A percentile compares a stretch with the other conserved stretches of the same genome.
These are phyloP conservation scores for Agrochola macilenta DNA, from an alignment of 2,888 invertebrate species.

Conservation along the genomic window DNA sequence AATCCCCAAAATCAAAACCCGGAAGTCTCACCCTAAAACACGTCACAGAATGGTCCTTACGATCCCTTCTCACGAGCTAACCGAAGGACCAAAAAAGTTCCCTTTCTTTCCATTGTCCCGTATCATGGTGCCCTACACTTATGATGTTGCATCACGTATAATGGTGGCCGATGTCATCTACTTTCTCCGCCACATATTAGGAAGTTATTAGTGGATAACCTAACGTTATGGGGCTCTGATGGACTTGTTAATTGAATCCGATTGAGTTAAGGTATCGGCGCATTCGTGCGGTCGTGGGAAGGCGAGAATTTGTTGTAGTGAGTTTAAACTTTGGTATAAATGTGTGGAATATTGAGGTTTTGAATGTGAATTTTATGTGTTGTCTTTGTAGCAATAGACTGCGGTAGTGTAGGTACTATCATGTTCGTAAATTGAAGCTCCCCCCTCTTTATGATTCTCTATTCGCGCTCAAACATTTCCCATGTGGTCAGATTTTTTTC, in stretches of 20 bases:
- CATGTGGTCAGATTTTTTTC: too few relatives aligned
- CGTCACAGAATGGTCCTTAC: neutral
- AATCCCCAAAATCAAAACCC: neutral
- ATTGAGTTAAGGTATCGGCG: conserved; percentile 50
- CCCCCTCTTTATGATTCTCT: too few relatives aligned
- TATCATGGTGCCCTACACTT: conserved; percentile 18
- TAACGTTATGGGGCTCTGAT: conserved; percentile 63
- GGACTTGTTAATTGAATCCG: conserved; percentile 75
- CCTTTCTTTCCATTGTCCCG: conserved; percentile 12
- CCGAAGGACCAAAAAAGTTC: neutral
- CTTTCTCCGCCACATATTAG: conserved; percentile 79
- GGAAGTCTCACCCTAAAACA: neutral
- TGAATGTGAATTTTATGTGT: neutral
- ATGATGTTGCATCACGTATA: conserved; percentile 62
- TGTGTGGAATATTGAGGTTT: neutral
- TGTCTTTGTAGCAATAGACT: too few relatives aligned
- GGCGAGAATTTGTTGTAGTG: neutral
- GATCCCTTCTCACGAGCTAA: neutral
- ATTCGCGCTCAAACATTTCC: too few relatives aligned
- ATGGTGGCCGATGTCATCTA: conserved; percentile 63
- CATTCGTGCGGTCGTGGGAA: conserved; percentile 19
- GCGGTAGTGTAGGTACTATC: too few relatives aligned
- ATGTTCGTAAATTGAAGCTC: neutral
- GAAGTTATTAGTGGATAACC: conserved; percentile 72
- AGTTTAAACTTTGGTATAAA: neutral